These are phyloP conservation scores for Dolichomitus sp. DNA, from an alignment of 2,888 invertebrate species.

Conservation along the genomic window DNA sequence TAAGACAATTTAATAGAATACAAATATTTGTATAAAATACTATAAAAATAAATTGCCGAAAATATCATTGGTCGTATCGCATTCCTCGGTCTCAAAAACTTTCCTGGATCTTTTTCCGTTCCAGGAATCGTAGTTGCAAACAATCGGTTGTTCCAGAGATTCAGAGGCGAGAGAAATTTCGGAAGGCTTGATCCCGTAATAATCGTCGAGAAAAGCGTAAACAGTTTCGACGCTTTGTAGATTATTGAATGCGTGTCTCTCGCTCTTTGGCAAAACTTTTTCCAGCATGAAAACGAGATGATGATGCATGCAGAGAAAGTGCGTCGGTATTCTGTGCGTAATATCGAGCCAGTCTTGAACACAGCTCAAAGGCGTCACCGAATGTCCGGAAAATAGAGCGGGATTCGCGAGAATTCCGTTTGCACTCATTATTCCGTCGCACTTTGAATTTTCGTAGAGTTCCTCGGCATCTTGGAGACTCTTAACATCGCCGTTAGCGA, in stretches of 20 bases:
- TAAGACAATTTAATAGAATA: background rate
- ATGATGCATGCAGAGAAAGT: constrained; percentile 96
- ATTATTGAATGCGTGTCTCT: constrained; percentile 93
- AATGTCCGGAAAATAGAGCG: constrained; percentile 92
- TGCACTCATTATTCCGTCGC: constrained; percentile 96
- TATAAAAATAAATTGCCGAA: constrained; percentile 54
- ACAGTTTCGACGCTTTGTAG: constrained; percentile 91
- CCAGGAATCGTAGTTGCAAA: constrained; percentile 59
- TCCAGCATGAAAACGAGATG: constrained; percentile 99
- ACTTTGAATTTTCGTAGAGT: constrained; percentile 90
- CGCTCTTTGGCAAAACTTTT: constrained; percentile 91
- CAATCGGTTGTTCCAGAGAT: constrained; percentile 53
- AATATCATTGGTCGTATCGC: constrained; percentile 30
- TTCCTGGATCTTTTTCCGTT: constrained; percentile 9
- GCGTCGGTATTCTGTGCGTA: constrained; percentile 87
- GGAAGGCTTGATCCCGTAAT: constrained; percentile 87
- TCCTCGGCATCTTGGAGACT: constrained; percentile 90
- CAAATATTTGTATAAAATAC: background rate
- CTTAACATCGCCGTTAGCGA: constrained; percentile 97
- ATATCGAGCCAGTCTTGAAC: constrained; percentile 94
- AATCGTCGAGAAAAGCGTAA: constrained; percentile 90
- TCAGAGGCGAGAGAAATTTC: constrained; percentile 19
- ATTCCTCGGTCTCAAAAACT: constrained; percentile 5
- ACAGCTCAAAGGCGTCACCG: constrained; percentile 92
- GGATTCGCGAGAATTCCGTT: constrained; percentile 97